Base-by-base conservation (phyloP, 2,888 invertebrate genomes). In the Thymelicus sylvestris region DNA sequence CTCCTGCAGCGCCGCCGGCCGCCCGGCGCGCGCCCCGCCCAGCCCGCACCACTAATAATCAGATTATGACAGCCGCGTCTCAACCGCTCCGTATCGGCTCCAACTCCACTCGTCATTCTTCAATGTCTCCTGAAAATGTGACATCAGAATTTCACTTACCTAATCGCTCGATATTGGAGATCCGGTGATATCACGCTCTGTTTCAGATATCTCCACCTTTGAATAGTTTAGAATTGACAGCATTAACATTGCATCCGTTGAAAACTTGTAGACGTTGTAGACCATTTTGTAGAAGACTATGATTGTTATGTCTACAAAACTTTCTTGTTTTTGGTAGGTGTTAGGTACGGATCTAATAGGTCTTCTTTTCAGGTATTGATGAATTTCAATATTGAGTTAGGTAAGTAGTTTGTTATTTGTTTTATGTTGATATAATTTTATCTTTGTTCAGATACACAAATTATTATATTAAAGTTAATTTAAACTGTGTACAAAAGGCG, bases 51-150 rank as follows among this genome's bases (percentile, higher is more conserved):
- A 86, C 89, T 89, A 91, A 91, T 92, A 93, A 93, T 93, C 92
- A 89, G 91, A 93, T 93, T 93, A 92, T 92, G 93, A 92, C 92
- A 93, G 91, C 88, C 83, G 82, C 85, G 88, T 87, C 89, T 89
- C 84, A 81, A 81, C 79, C 81, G 80, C 83, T 79, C 80, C 77
- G 77, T 76, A 81, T 82, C 79, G 73, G 72, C 84, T 81, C 81
- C 81, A 81, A 72, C 84, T 81, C 81, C 81, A 81, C 87, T 87
- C 88, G 83, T 89, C 90, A 88, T 86, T 86, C 85, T 84, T 88
- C 86, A 86, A 79, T 82, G 83, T 85, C 85, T 84, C 81, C 80
- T 81, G 80, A 81, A 82, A 81, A 81, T 79, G 82, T 88, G 86
- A 88, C 88, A 82, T 84, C 78, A 83, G 82, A 82, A 82, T 80